Percentiles rank a stretch among this genome's conserved stretches.
phyloP scores from a whole-genome alignment of 1,140 invertebrate genomes.

The Sinella curviseta region DNA sequence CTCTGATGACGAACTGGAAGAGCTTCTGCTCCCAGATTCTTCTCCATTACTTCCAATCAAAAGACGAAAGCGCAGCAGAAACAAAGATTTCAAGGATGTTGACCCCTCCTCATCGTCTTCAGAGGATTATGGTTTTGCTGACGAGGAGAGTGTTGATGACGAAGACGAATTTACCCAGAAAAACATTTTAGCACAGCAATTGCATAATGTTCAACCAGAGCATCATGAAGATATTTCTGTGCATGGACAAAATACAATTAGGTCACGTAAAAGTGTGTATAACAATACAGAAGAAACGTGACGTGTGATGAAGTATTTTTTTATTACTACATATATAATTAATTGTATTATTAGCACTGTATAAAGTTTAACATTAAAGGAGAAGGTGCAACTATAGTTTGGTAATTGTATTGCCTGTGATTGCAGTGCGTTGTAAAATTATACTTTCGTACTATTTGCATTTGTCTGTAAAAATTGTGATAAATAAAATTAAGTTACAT shows the following conservation, averaged over 20 bases:
- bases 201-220: background rate
- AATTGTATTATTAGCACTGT: background rate
- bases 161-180: background rate
- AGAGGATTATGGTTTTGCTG: background rate
- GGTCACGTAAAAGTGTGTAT: no score
- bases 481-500: background rate
- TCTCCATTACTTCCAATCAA: background rate
- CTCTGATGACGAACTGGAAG: slow-evolving; percentile 6
- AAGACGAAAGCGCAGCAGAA: background rate
- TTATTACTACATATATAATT: background rate
- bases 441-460: background rate
- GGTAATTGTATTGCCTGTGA: background rate
- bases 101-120: background rate
- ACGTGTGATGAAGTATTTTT: background rate
- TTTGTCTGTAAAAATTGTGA: background rate
- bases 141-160: slow-evolving; percentile 6
- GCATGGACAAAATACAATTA: background rate
- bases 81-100: background rate
- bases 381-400: background rate
- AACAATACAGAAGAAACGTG: background rate
- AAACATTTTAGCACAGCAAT: background rate
- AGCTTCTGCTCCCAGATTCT: background rate
- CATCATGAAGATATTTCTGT: background rate
- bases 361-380: background rate
- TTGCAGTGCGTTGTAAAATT: background rate